Evolutionary conservation across 2,888 invertebrate genomes (phyloP).

Genomic region (Geotrupes spiniger): DNA sequence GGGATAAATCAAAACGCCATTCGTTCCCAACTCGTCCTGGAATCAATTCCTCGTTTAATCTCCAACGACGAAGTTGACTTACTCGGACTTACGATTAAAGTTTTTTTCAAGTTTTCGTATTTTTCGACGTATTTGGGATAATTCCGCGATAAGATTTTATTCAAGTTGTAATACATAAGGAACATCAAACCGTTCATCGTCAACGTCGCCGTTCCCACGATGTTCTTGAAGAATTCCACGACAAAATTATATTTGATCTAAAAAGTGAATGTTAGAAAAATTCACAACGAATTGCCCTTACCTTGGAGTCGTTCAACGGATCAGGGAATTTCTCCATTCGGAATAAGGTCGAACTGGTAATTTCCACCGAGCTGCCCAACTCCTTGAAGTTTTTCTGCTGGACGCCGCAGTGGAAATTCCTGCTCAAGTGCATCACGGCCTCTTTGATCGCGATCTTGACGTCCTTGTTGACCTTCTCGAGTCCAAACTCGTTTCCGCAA

Average conservation of each 20-base stretch:
- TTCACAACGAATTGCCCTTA: slow-evolving; percentile 1
- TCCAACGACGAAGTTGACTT: background rate
- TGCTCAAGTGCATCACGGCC: slow-evolving; percentile 54
- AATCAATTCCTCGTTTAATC: background rate
- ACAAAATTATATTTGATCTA: slow-evolving; percentile 38
- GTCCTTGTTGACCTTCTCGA: slow-evolving; percentile 54
- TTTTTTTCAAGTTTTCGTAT: background rate
- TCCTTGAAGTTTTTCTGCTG: slow-evolving; percentile 23
- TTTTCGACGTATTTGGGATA: background rate
- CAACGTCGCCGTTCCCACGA: slow-evolving; percentile 47
- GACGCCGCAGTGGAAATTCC: slow-evolving; percentile 48
- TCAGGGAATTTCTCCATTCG: slow-evolving; percentile 3
- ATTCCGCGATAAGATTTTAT: background rate
- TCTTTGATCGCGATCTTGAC: slow-evolving; percentile 53
- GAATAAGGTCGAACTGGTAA: slow-evolving; percentile 28
- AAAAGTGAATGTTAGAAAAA: slow-evolving; percentile 19
- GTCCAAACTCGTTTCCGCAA: slow-evolving; percentile 54
- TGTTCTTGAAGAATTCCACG: slow-evolving; percentile 41
- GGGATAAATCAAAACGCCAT: slow-evolving; percentile 72
- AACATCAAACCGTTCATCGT: slow-evolving; percentile 36
- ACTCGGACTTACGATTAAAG: background rate
- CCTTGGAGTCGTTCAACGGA: slow-evolving; percentile 13
- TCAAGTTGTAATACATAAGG: background rate
- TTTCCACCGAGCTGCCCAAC: slow-evolving; percentile 15
- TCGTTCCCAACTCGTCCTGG: slow-evolving; percentile 19